Evolutionary conservation across 2,797 vertebrate species (phyloP).

Genomic region (Xiphorhynchus erythropygius): DNA sequence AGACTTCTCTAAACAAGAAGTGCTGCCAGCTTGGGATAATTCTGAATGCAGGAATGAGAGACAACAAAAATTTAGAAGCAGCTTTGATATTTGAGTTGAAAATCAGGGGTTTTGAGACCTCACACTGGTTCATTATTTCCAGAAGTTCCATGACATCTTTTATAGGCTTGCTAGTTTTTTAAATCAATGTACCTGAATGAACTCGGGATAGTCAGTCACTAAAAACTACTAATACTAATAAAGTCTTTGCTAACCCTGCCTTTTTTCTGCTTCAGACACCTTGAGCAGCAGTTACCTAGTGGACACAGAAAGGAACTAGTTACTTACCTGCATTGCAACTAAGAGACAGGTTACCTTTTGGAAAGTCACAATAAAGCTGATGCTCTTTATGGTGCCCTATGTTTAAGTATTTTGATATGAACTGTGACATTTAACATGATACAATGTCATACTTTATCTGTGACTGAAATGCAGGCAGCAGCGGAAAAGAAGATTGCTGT

Average conservation of each 20-base stretch:
- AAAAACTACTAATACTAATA: background rate
- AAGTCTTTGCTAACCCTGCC: background rate
- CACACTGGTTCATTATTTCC: background rate
- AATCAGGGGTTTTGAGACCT: background rate
- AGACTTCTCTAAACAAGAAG: background rate
- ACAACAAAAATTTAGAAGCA: background rate
- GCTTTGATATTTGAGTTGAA: background rate
- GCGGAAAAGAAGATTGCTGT: background rate
- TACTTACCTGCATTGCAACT: background rate
- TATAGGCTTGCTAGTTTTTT: background rate
- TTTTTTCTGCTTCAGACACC: background rate
- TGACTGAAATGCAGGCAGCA: background rate
- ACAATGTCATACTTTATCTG: background rate
- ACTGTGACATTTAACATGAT: background rate
- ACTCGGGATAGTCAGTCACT: background rate
- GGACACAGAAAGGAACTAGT: background rate
- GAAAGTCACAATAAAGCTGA: background rate
- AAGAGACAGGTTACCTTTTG: background rate
- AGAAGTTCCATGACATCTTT: background rate
- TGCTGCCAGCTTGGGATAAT: background rate
- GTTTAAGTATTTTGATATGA: background rate
- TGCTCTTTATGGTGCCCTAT: background rate
- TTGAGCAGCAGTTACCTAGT: background rate
- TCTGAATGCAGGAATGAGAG: background rate
- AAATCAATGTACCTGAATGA: background rate